These are phyloP conservation scores for Sesamia inferens DNA, from an alignment of 2,888 invertebrate species.

Conservation along the genomic window DNA sequence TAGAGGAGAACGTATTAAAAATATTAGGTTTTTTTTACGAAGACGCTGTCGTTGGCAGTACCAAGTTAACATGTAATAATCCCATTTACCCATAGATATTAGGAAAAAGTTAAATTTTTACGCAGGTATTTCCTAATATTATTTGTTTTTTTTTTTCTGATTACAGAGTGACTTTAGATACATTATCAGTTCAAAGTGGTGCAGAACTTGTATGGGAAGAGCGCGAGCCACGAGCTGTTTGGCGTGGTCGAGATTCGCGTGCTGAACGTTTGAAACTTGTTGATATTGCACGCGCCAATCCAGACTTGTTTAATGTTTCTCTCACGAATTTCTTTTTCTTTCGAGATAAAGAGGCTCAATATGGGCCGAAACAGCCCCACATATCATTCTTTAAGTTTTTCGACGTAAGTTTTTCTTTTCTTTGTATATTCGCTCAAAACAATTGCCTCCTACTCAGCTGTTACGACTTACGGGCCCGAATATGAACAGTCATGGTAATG, in stretches of 20 bases:
- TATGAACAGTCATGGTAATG: neutral
- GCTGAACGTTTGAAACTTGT: conserved; percentile 95
- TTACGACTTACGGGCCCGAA: neutral
- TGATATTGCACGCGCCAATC: conserved; percentile 92
- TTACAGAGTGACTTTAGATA: conserved; percentile 95
- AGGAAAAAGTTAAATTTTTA: neutral
- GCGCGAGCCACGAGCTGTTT: conserved; percentile 94
- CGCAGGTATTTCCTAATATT: neutral
- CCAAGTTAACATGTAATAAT: no score
- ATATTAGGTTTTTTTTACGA: no score
- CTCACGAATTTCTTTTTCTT: conserved; percentile 99
- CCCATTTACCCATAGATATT: no score
- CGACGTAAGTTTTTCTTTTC: conserved; percentile 91
- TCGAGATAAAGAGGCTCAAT: conserved; percentile 94
- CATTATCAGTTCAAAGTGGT: conserved; percentile 96
- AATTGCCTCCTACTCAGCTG: no score
- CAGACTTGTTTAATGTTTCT: conserved; percentile 96
- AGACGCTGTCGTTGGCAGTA: no score
- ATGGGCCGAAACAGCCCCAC: conserved; percentile 96
- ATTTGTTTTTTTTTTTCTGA: conserved; percentile 13
- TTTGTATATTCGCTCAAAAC: neutral
- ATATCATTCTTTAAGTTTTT: conserved; percentile 98
- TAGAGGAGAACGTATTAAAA: no score
- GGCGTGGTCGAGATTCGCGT: conserved; percentile 98
- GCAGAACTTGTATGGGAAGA: conserved; percentile 92